Evolutionary conservation across 2,113 vertebrate genomes (phyloP).

Genomic region (Cichladusa arquata): DNA sequence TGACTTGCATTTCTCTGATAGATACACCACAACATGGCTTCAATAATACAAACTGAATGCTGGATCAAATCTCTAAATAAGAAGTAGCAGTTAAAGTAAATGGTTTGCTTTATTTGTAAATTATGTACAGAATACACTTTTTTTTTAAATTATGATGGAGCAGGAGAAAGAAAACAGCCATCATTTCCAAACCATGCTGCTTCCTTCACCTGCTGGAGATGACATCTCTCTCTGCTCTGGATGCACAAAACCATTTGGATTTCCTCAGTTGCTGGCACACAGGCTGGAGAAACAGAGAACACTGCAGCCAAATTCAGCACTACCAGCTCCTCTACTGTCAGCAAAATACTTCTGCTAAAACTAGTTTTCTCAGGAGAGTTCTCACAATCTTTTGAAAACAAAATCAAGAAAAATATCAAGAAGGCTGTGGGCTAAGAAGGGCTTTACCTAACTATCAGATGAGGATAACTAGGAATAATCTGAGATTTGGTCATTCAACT

Average conservation of each 20-base stretch:
- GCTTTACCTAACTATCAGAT: slow-evolving; percentile 69
- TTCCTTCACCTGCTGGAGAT: slow-evolving; percentile 58
- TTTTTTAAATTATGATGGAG: slow-evolving; percentile 54
- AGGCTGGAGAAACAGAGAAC: slow-evolving; percentile 63
- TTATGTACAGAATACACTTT: slow-evolving; percentile 80
- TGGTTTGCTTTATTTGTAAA: slow-evolving; percentile 78
- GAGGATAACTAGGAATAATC: slow-evolving; percentile 63
- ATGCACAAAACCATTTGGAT: slow-evolving; percentile 73
- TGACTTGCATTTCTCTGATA: slow-evolving; percentile 67
- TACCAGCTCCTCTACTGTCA: slow-evolving; percentile 56
- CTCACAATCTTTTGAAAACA: slow-evolving; percentile 63
- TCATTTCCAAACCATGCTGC: slow-evolving; percentile 43
- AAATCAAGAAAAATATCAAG: slow-evolving; percentile 60
- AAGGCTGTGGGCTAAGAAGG: slow-evolving; percentile 60
- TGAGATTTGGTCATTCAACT: slow-evolving; percentile 69
- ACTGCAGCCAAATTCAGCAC: slow-evolving; percentile 51
- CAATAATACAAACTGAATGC: slow-evolving; percentile 73
- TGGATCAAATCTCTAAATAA: slow-evolving; percentile 79
- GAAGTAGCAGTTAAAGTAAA: slow-evolving; percentile 82
- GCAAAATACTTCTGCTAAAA: slow-evolving; percentile 68
- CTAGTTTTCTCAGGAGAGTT: slow-evolving; percentile 55
- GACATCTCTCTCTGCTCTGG: slow-evolving; percentile 60
- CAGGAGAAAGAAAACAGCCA: slow-evolving; percentile 52
- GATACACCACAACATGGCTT: slow-evolving; percentile 74
- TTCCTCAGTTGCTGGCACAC: slow-evolving; percentile 74